Conservation (phyloP, 2,888 invertebrate species). For the Lochmaea capreae region DNA sequence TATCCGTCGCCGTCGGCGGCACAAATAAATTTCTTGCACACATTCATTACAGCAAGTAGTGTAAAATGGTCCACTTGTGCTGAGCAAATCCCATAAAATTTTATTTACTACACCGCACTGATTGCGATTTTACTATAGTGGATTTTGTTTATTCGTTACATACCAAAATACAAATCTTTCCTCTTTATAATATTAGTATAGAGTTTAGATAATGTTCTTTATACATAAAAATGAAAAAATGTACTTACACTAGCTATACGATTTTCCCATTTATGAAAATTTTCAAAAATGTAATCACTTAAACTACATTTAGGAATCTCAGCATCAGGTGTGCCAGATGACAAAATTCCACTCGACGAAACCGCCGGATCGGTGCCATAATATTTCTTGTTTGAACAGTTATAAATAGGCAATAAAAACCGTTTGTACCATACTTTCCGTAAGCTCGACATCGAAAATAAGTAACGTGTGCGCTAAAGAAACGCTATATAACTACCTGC, state of each 20-base stretch:
- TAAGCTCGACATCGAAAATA: constrained; percentile 10
- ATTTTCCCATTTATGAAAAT: constrained; percentile 68
- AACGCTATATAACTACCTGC: constrained; percentile 10
- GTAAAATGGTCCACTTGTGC: too few species aligned
- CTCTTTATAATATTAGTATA: too few species aligned
- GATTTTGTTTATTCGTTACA: too few species aligned
- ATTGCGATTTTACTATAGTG: too few species aligned
- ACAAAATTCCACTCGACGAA: constrained; percentile 19
- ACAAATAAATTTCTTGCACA: too few species aligned
- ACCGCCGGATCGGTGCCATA: neutral
- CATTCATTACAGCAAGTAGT: too few species aligned
- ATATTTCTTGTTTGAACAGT: neutral
- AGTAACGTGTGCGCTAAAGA: neutral
- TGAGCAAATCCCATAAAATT: too few species aligned
- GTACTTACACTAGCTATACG: constrained; percentile 72
- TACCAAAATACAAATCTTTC: too few species aligned
- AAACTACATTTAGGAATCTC: constrained; percentile 69
- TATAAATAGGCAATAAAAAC: constrained; percentile 12
- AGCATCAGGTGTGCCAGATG: constrained; percentile 66
- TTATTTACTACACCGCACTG: too few species aligned
- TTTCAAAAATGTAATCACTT: constrained; percentile 70
- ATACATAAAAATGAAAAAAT: neutral
- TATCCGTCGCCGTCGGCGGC: too few species aligned
- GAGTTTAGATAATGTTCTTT: too few species aligned
- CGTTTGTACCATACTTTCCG: constrained; percentile 3